Percentiles rank a stretch among this genome's conserved stretches.
phyloP scores from a whole-genome alignment of 2,888 invertebrate species.

The Tuta absoluta region DNA sequence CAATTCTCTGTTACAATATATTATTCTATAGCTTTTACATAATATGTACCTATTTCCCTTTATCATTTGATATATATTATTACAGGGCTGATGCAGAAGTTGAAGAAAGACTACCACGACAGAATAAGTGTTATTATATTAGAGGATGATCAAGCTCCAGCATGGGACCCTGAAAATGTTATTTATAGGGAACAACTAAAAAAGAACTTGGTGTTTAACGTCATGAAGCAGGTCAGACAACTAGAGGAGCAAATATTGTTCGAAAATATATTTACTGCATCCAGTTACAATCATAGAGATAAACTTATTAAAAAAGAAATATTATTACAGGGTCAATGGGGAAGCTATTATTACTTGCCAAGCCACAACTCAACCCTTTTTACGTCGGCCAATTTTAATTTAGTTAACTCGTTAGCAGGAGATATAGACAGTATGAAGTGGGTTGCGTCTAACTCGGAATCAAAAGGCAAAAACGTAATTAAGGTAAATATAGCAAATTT shows the following conservation, averaged over 20 bases:
- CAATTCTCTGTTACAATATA: too few species aligned
- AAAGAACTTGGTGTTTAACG: slow-evolving; percentile 85
- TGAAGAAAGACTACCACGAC: slow-evolving; percentile 69
- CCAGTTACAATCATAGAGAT: too few species aligned
- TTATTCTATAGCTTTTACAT: too few species aligned
- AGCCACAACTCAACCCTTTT: slow-evolving; percentile 29
- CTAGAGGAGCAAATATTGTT: neutral
- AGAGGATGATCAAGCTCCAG: slow-evolving; percentile 67
- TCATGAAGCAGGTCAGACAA: slow-evolving; percentile 61
- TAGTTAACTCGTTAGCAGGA: slow-evolving; percentile 82
- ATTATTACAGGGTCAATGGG: slow-evolving; percentile 61
- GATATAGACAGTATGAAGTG: slow-evolving; percentile 87
- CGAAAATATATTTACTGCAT: too few species aligned
- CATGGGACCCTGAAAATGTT: slow-evolving; percentile 69
- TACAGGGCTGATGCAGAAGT: too few species aligned
- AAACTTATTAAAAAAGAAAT: too few species aligned
- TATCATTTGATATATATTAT: too few species aligned
- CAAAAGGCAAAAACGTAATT: too few species aligned
- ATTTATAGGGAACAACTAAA: slow-evolving; percentile 76
- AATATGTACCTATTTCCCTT: too few species aligned
- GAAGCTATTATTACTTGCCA: slow-evolving; percentile 49
- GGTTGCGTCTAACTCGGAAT: slow-evolving; percentile 72
- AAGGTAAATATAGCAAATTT: neutral
- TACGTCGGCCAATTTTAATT: slow-evolving; percentile 78
- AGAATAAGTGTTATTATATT: slow-evolving; percentile 72